phyloP scores from a whole-genome alignment of 2,888 invertebrate species.

The Catocala fraxini region DNA sequence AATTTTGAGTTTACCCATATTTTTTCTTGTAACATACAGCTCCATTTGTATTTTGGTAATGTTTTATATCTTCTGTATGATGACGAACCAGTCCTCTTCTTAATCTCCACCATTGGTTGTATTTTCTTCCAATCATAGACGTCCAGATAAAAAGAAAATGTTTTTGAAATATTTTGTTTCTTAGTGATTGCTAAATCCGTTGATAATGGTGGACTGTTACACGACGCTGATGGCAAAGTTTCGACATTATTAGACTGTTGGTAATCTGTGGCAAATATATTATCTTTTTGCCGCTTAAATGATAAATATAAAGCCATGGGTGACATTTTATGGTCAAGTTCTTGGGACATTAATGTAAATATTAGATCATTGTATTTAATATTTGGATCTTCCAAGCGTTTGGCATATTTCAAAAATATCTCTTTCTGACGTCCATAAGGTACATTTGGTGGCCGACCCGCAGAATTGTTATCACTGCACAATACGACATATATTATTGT shows the following conservation, averaged over 20 bases:
- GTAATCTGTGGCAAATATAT: constrained; percentile 3
- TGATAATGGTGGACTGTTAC: not conserved
- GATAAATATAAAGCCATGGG: constrained; percentile 8
- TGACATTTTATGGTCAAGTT: constrained; percentile 1
- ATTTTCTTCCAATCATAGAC: constrained; percentile 14
- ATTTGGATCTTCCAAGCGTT: too few relatives aligned
- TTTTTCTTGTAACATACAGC: constrained; percentile 12
- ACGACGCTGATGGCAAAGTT: too few relatives aligned
- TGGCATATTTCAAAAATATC: too few relatives aligned
- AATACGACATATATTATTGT: too few relatives aligned
- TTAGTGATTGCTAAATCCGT: constrained; percentile 5
- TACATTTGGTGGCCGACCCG: too few relatives aligned
- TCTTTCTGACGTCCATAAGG: too few relatives aligned
- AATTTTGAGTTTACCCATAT: constrained; percentile 16
- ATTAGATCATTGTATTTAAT: constrained; percentile 10
- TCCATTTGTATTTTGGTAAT: constrained; percentile 17
- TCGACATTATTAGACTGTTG: too few relatives aligned
- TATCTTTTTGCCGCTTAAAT: constrained; percentile 7
- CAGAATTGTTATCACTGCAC: too few relatives aligned
- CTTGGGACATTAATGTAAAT: constrained; percentile 14
- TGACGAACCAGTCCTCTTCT: constrained; percentile 6
- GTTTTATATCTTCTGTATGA: constrained; percentile 13
- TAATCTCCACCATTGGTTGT: constrained; percentile 7
- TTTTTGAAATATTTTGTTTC: constrained; percentile 2
- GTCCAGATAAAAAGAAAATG: constrained; percentile 12